Percentiles rank a stretch among this genome's conserved stretches.
Evolutionary conservation across 1,140 invertebrate genomes (phyloP).

Genomic region (Doryteuthis pealeii): DNA sequence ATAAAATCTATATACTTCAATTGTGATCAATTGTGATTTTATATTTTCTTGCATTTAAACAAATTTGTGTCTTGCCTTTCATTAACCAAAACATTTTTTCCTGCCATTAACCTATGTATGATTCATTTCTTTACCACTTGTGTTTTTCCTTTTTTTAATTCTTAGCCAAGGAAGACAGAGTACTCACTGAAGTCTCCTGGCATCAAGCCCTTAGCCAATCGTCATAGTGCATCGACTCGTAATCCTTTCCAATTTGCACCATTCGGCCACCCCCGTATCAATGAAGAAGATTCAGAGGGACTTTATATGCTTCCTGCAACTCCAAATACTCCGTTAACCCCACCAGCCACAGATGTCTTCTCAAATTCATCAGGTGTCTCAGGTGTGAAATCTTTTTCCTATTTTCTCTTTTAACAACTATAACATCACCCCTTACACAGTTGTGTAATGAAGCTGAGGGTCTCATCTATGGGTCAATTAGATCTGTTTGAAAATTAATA

Average conservation of each 20-base stretch:
- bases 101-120: no score
- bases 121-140: no score
- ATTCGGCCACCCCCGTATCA: slow-evolving; percentile 27
- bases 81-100: no score
- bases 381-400: slow-evolving; percentile 20
- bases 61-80: no score
- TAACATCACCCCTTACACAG: no score
- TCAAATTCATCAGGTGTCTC: slow-evolving; percentile 43
- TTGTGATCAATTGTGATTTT: no score
- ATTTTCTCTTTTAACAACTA: no score
- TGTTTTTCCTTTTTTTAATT: slow-evolving; percentile 39
- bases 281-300: slow-evolving; percentile 35
- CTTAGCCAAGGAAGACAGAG: slow-evolving; percentile 78
- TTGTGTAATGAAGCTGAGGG: no score
- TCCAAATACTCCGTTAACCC: slow-evolving; percentile 52
- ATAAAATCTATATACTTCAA: no score
- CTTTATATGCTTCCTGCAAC: slow-evolving; percentile 38
- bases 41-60: no score
- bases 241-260: slow-evolving; percentile 55
- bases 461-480: no score
- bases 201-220: slow-evolving; percentile 71
- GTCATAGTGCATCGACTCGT: slow-evolving; percentile 57
- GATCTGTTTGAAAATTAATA: no score
- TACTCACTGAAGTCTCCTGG: slow-evolving; percentile 86
- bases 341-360: slow-evolving; percentile 47